Evolutionary conservation across 1,140 invertebrate genomes (phyloP).

Genomic region (Drosophila grimshawi): DNA sequence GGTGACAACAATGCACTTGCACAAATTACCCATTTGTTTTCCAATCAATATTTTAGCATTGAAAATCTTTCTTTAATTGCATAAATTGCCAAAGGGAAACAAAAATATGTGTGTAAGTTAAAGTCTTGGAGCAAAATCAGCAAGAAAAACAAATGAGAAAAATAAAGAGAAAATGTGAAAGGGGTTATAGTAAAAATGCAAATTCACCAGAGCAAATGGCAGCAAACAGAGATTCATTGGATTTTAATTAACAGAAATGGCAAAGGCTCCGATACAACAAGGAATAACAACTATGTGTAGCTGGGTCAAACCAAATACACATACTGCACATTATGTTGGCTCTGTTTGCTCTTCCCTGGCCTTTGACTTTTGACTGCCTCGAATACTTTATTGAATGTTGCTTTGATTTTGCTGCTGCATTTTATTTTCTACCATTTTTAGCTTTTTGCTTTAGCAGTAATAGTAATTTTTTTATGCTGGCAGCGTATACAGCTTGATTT

Average conservation of each 20-base stretch:
- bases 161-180: slow-evolving; percentile 8
- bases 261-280: slow-evolving; percentile 31
- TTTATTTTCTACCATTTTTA: slow-evolving; percentile 3
- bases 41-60: slow-evolving; percentile 16
- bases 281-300: slow-evolving; percentile 10
- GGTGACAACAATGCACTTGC: not conserved
- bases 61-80: not conserved
- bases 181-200: slow-evolving; percentile 41
- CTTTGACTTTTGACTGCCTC: slow-evolving; percentile 30
- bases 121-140: slow-evolving; percentile 26
- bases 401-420: slow-evolving; percentile 21
- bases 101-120: slow-evolving; percentile 52
- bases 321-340: slow-evolving; percentile 39
- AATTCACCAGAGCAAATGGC: slow-evolving; percentile 52
- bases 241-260: slow-evolving; percentile 73
- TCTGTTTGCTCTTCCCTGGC: slow-evolving; percentile 6
- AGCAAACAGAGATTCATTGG: slow-evolving; percentile 60
- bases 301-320: slow-evolving; percentile 19
- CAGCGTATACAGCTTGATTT: slow-evolving; percentile 43
- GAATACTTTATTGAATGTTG: slow-evolving; percentile 34
- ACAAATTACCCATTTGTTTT: not conserved
- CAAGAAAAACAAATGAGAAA: slow-evolving; percentile 8
- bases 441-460: not conserved
- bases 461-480: slow-evolving; percentile 37
- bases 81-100: not conserved